These are phyloP conservation scores for Rhinophrynus dorsalis DNA, from an alignment of 2,797 vertebrate genomes.

Conservation along the genomic window DNA sequence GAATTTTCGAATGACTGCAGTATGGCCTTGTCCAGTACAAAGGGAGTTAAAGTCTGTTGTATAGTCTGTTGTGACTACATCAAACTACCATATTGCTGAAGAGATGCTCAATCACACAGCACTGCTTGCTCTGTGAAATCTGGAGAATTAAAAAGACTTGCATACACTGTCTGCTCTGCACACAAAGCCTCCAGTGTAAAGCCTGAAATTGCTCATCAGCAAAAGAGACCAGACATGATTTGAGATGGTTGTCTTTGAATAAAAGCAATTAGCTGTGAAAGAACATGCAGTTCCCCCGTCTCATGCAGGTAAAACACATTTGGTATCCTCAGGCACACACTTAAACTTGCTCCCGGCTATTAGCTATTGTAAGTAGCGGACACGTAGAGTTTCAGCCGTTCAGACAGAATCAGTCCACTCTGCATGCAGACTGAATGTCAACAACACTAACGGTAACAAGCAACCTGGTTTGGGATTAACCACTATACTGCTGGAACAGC, in stretches of 20 bases:
- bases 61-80: slow-evolving; percentile 23
- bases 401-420: slow-evolving; percentile 43
- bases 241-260: slow-evolving; percentile 62
- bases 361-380: slow-evolving; percentile 43
- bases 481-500: neutral
- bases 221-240: slow-evolving; percentile 58
- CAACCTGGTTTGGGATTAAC: slow-evolving; percentile 10
- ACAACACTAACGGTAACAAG: slow-evolving; percentile 2
- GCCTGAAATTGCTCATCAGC: slow-evolving; percentile 67
- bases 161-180: slow-evolving; percentile 55
- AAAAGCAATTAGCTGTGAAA: slow-evolving; percentile 70
- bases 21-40: neutral
- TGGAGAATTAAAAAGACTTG: slow-evolving; percentile 44
- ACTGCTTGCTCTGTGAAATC: slow-evolving; percentile 35
- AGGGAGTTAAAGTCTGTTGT: slow-evolving; percentile 19
- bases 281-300: slow-evolving; percentile 63
- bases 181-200: slow-evolving; percentile 64
- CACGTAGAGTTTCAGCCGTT: slow-evolving; percentile 36
- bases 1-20: too few relatives aligned
- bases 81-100: slow-evolving; percentile 31
- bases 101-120: slow-evolving; percentile 40
- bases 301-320: slow-evolving; percentile 48
- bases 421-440: slow-evolving; percentile 34
- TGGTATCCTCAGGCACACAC: slow-evolving; percentile 46
- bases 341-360: slow-evolving; percentile 45